Conservation (phyloP, 2,888 invertebrate species). For the Seira ritae region DNA sequence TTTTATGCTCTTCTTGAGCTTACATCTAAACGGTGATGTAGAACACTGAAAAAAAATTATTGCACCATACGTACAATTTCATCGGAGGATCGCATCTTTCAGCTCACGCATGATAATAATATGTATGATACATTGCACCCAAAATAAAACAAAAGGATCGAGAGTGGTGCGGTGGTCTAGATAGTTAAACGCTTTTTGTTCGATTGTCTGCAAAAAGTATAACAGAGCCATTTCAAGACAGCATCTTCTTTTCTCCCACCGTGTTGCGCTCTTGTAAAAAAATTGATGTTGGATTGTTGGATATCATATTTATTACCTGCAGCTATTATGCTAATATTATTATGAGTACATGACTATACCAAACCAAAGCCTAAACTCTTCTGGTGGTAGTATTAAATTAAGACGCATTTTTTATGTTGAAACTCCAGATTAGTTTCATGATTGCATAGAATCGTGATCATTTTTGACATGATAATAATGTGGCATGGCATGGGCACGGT, state of each 20-base stretch:
- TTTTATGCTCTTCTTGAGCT: conserved; percentile 37
- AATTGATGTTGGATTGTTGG: too few species aligned
- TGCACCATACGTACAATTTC: neutral
- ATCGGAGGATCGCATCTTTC: neutral
- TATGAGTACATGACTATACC: too few species aligned
- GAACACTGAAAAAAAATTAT: neutral
- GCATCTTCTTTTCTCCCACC: conserved; percentile 42
- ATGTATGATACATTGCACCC: conserved; percentile 1
- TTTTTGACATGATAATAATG: conserved; percentile 37
- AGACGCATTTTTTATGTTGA: conserved; percentile 38
- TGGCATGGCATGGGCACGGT: too few species aligned
- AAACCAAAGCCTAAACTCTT: too few species aligned
- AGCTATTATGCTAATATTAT: too few species aligned
- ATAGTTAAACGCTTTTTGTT: neutral
- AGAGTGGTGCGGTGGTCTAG: neutral
- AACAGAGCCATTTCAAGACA: neutral
- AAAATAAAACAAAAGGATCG: conserved; percentile 26
- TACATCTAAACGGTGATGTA: conserved; percentile 30
- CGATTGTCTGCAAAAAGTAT: neutral
- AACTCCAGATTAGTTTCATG: conserved; percentile 45
- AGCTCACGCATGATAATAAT: neutral
- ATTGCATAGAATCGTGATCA: conserved; percentile 28
- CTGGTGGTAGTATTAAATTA: neutral
- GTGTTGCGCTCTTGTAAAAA: neutral
- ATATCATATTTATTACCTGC: too few species aligned